phyloP scores from a whole-genome alignment of 2,797 vertebrate species.

The Hippocampus kuda region DNA sequence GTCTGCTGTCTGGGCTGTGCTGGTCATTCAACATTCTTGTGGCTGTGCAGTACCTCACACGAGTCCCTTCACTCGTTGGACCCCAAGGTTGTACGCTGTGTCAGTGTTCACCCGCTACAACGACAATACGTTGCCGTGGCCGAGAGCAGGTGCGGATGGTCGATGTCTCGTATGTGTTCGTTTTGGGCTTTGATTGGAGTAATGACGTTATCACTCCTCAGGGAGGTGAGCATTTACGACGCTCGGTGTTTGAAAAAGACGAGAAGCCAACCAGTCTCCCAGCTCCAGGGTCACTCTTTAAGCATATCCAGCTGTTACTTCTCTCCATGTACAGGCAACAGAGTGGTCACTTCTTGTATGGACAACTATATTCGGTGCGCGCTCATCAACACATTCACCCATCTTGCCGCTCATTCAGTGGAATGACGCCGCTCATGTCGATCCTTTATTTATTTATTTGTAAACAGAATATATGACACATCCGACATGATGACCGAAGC shows the following conservation, averaged over 20 bases:
- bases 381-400: not conserved
- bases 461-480: slow-evolving; percentile 76
- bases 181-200: fast-evolving
- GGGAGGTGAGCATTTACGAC: slow-evolving; percentile 72
- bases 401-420: not conserved
- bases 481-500: slow-evolving; percentile 42
- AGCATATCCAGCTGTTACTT: slow-evolving; percentile 77
- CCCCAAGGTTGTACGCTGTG: slow-evolving; percentile 57
- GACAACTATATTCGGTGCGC: slow-evolving; percentile 74
- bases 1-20: not conserved
- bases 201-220: slow-evolving; percentile 20
- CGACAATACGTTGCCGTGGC: slow-evolving; percentile 76
- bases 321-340: slow-evolving; percentile 77
- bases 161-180: not conserved
- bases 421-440: not conserved
- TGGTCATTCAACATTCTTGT: too few relatives aligned
- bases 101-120: slow-evolving; percentile 76
- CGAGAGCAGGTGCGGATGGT: slow-evolving; percentile 61
- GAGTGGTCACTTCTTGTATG: slow-evolving; percentile 73
- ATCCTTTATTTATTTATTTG: slow-evolving; percentile 9
- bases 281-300: slow-evolving; percentile 62
- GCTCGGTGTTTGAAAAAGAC: slow-evolving; percentile 61
- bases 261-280: slow-evolving; percentile 53
- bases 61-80: slow-evolving; percentile 63
- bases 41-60: slow-evolving; percentile 42